These are phyloP conservation scores for Nicator chloris DNA, from an alignment of 2,113 vertebrate genomes.

Conservation along the genomic window DNA sequence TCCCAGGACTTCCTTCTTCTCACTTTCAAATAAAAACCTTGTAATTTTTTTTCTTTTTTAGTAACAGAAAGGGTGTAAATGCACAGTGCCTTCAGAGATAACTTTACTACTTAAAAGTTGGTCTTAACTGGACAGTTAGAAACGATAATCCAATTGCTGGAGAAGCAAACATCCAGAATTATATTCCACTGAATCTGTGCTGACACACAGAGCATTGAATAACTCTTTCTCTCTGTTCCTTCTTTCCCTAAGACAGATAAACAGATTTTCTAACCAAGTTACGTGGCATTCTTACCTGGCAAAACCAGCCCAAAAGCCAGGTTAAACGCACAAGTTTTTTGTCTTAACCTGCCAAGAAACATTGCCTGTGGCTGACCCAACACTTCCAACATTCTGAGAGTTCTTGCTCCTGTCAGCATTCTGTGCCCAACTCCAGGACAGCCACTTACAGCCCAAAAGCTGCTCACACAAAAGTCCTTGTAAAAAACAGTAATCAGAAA, in stretches of 20 bases:
- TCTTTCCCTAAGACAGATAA: not conserved
- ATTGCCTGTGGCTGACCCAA: not conserved
- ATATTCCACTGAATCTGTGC: not conserved
- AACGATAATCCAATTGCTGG: not conserved
- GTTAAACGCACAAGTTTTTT: not conserved
- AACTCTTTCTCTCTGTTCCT: not conserved
- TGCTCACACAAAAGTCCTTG: not conserved
- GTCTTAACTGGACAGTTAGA: not conserved
- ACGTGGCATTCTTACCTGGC: not conserved
- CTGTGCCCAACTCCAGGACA: not conserved
- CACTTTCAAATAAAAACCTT: not conserved
- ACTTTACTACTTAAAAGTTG: not conserved
- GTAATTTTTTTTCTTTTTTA: not conserved
- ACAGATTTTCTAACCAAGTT: not conserved
- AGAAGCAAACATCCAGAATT: not conserved
- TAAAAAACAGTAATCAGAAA: not conserved
- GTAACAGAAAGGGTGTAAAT: not conserved
- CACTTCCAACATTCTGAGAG: not conserved
- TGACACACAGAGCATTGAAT: not conserved
- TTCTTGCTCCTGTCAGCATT: not conserved
- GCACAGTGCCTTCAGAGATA: not conserved
- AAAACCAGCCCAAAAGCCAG: not conserved
- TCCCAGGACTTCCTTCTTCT: not conserved
- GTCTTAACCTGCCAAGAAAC: not conserved
- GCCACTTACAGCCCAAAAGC: not conserved